These are phyloP conservation scores for Drosophila pseudoananassae DNA, from an alignment of 1,140 invertebrate genomes.

Conservation along the genomic window DNA sequence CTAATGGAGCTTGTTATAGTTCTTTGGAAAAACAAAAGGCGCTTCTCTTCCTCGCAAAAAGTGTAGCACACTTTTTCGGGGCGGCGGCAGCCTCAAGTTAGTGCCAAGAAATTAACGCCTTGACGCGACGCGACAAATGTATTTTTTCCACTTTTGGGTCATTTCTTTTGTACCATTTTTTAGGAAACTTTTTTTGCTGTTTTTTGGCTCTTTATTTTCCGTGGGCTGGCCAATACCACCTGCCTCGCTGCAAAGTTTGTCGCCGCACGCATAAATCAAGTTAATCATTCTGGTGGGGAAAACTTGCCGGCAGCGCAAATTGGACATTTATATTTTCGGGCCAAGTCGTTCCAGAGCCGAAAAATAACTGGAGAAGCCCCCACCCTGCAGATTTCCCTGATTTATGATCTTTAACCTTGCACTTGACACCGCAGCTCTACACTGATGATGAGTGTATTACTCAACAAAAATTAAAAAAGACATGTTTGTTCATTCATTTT, in stretches of 20 bases:
- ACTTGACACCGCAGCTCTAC: constrained; percentile 53
- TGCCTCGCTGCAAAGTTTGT: constrained; percentile 59
- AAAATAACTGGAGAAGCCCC: constrained; percentile 15
- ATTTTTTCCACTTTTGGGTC: constrained; percentile 19
- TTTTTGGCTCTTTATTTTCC: neutral
- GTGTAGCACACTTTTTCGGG: constrained; percentile 53
- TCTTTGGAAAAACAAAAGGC: constrained; percentile 23
- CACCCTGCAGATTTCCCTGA: constrained; percentile 21
- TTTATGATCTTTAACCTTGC: constrained; percentile 67
- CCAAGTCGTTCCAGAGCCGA: constrained; percentile 20
- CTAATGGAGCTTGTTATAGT: constrained; percentile 78
- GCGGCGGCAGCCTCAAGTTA: constrained; percentile 47
- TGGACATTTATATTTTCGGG: constrained; percentile 78
- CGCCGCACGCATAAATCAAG: constrained; percentile 81
- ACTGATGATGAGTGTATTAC: constrained; percentile 58
- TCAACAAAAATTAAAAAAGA: constrained; percentile 39
- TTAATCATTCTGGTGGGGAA: constrained; percentile 71
- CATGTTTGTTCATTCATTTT: neutral
- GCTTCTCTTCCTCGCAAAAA: constrained; percentile 1
- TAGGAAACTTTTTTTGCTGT: constrained; percentile 31
- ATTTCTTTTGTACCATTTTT: constrained; percentile 53
- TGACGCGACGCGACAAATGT: constrained; percentile 50
- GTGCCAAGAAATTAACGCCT: constrained; percentile 74
- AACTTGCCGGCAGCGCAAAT: constrained; percentile 65
- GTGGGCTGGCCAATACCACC: constrained; percentile 37